Percentiles rank a stretch among this genome's conserved stretches.
These are phyloP conservation scores for Gymnoscopelus braueri DNA, from an alignment of 2,797 vertebrate species.

Conservation along the genomic window DNA sequence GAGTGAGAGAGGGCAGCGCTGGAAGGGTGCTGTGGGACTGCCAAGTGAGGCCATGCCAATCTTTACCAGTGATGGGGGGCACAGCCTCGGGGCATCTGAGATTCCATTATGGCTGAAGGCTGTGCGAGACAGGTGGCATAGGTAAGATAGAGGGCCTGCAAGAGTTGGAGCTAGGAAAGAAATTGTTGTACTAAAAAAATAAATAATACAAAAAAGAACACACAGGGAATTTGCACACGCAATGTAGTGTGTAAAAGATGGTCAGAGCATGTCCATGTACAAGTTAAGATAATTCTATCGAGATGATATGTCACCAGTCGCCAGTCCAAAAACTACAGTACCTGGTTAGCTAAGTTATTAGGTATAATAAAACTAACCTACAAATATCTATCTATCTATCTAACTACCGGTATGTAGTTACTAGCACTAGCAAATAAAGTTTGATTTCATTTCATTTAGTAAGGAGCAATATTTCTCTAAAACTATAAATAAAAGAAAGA, in stretches of 20 bases:
- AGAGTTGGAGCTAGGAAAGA: constrained; percentile 9
- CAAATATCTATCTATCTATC: too few species aligned
- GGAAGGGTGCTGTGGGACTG: constrained; percentile 34
- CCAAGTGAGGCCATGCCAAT: constrained; percentile 41
- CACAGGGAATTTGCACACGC: constrained; percentile 6
- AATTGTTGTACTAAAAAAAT: not conserved
- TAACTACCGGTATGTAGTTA: too few species aligned
- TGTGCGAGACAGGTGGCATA: constrained; percentile 32
- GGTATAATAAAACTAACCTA: too few species aligned
- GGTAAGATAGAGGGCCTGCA: constrained; percentile 20
- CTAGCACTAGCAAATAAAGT: too few species aligned
- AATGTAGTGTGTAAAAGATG: constrained; percentile 11
- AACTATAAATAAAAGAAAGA: too few species aligned
- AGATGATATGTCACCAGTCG: not conserved
- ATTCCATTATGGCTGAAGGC: constrained; percentile 26
- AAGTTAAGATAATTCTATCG: not conserved
- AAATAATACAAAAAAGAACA: not conserved
- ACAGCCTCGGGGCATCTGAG: constrained; percentile 26
- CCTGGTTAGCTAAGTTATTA: too few species aligned
- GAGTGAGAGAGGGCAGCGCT: constrained; percentile 33
- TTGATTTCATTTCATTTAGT: too few species aligned
- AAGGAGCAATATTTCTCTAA: too few species aligned
- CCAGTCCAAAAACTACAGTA: too few species aligned
- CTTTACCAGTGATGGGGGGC: constrained; percentile 25
- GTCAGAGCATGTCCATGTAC: constrained; percentile 4